These are phyloP conservation scores for Pseudorhombus dupliciocellatus DNA, from an alignment of 2,113 vertebrate species.

Conservation along the genomic window DNA sequence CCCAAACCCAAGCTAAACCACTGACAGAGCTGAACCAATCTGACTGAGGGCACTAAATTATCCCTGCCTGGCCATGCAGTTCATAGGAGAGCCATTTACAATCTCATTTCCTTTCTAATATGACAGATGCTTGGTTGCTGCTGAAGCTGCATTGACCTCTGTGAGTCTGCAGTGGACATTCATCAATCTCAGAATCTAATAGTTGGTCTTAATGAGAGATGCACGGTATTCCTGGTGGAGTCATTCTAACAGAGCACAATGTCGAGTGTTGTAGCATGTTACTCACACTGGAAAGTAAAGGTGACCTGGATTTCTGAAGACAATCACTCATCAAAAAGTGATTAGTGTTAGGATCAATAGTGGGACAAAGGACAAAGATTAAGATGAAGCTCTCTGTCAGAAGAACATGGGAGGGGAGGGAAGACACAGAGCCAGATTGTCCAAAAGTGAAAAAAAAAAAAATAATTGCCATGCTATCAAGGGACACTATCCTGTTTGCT, in stretches of 20 bases:
- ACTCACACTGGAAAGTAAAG: conserved; percentile 1
- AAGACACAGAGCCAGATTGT: conserved; percentile 38
- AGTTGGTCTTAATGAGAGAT: conserved; percentile 68
- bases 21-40: conserved; percentile 27
- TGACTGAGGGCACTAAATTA: conserved; percentile 24
- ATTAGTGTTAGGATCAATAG: not conserved
- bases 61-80: conserved; percentile 36
- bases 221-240: conserved; percentile 55
- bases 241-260: conserved; percentile 41
- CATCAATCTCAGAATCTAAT: conserved; percentile 72
- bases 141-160: conserved; percentile 64
- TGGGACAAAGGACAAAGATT: not conserved
- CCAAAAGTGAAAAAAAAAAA: conserved; percentile 35
- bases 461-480: conserved; percentile 34
- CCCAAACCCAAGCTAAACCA: conserved; percentile 27
- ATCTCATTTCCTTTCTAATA: conserved; percentile 63
- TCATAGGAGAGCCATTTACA: conserved; percentile 55
- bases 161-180: conserved; percentile 58
- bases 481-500: conserved; percentile 44
- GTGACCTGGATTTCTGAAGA: conserved; percentile 8
- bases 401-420: not conserved
- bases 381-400: not conserved
- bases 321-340: conserved; percentile 12
- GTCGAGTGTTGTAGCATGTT: conserved; percentile 21
- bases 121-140: conserved; percentile 64